Base-by-base conservation (phyloP, 2,797 vertebrate genomes). In the Glyptemys insculpta region DNA sequence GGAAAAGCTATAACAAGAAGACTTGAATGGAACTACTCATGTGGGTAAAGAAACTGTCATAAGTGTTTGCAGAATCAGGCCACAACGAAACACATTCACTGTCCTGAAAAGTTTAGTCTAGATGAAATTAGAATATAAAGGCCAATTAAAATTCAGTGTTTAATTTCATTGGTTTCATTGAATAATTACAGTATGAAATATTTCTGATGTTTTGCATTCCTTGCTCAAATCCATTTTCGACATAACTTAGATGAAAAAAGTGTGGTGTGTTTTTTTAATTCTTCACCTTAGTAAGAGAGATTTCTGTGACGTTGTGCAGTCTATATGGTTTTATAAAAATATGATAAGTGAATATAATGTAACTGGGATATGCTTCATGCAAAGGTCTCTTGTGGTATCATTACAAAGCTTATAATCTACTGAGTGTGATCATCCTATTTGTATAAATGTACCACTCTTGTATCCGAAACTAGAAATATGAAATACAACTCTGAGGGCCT, bases 121-220 rank as follows among this genome's bases (percentile, higher is more conserved):
- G 27, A 23, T 80, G 8, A 37, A 12, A 92, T 95, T 93, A 54
- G 19, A 31, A 96, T 91, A 92, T 86, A 83, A 94, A 95, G 31
- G 3, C 10, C 41, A 19, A 81, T 90, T 3, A 74, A 89, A 89
- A 53, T 62, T 87, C 54, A 87, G 0, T 79, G 25, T 95, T 95
- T 92, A 23, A 1, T 90, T 47, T 81, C 1, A 76, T 83, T 78
- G 65, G 82, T 93, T 62, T 4, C 6, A 47, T 78, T 84, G 53
- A 84, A 72, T 37, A 72, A 41, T 72, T 72, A 72, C 18, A 41
- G 37, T 72, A 41, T 41, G 65, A 37, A 68, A 72, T 72, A 72
- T 41, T 72, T 72, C n/a, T 72, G 65, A 19, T 25, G 27, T 49
- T 8, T 49, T 47, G 44, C 8, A 31, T 31, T 78, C 81, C 49